Base-by-base conservation (phyloP, 2,113 vertebrate species). In the Egretta garzetta region DNA sequence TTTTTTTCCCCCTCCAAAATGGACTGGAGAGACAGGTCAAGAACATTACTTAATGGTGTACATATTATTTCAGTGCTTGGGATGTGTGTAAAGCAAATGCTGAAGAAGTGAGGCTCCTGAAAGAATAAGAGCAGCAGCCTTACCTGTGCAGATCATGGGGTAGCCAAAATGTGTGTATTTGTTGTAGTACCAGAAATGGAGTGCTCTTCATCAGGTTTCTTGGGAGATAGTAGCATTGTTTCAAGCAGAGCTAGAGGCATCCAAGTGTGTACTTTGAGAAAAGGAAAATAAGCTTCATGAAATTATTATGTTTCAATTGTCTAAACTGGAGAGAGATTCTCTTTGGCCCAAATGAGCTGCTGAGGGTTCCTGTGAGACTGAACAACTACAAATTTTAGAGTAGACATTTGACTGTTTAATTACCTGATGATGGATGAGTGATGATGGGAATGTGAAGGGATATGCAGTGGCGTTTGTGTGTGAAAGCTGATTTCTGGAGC, bases 391-490 rank as follows among this genome's bases (percentile, higher is more conserved):
- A 50, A 88, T 86, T 41, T 39, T 55, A 16, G 4, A 35, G 23
- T 18, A 52, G 23, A 63, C 47, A 10, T 35, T 23, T 60, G 17
- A 30, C 18, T 70, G 7, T 26, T 67, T 28, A 12, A 3, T 33
- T 49, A 37, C 8, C 6, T 1, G 2, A 3, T 0, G 0, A 12
- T 53, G 10, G 6, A 30, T 60, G 50, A 93, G 60, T 30, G 33
- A 39, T 26, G 11, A 13, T 32, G 22, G 32, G 32, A 86, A 50
- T 33, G 16, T 47, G 37, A 80, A 73, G 3, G 14, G 20, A 27
- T 39, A 26, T 32, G 12, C 24, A 52, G 27, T 33, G 14, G 11
- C 59, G 8, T 39, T 52, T 83, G 22, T 35, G 8, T 60, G 20
- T 39, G 24, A 60, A 89, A 62, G 16, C 6, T 62, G 24, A 56